phyloP scores from a whole-genome alignment of 1,140 invertebrate species.

The Sminthurinus signatus region DNA sequence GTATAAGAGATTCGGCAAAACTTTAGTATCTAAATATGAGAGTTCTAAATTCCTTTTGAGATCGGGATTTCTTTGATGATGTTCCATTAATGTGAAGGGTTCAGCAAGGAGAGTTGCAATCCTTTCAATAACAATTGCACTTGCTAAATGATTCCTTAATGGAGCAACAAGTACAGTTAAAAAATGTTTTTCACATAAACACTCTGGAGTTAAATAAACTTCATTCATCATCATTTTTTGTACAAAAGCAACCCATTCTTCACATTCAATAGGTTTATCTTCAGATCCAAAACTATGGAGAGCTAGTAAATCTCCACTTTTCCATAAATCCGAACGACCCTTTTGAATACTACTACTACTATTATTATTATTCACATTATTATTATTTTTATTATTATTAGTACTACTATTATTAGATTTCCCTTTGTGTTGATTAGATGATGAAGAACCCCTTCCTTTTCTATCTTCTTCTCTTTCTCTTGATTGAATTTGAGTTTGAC shows the following conservation, averaged over 20 bases:
- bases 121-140: constrained; percentile 42
- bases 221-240: constrained; percentile 45
- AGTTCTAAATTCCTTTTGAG: constrained; percentile 18
- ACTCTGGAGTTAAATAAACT: constrained; percentile 38
- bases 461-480: too few relatives aligned
- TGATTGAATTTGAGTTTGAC: too few relatives aligned
- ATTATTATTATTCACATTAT: neutral
- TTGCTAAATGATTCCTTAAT: constrained; percentile 43
- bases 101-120: constrained; percentile 42
- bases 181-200: constrained; percentile 40
- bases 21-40: constrained; percentile 44
- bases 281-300: constrained; percentile 35
- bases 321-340: neutral
- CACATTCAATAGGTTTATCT: constrained; percentile 63
- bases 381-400: neutral
- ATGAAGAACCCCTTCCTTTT: too few relatives aligned
- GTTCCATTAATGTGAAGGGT: constrained; percentile 40
- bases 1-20: constrained; percentile 44
- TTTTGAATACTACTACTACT: neutral
- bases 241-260: constrained; percentile 71
- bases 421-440: too few relatives aligned
- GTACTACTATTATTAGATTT: too few relatives aligned
- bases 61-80: constrained; percentile 10
- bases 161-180: constrained; percentile 43
- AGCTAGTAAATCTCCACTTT: neutral